Conservation (phyloP, 2,888 invertebrate genomes). For the Papilio demoleus region DNA sequence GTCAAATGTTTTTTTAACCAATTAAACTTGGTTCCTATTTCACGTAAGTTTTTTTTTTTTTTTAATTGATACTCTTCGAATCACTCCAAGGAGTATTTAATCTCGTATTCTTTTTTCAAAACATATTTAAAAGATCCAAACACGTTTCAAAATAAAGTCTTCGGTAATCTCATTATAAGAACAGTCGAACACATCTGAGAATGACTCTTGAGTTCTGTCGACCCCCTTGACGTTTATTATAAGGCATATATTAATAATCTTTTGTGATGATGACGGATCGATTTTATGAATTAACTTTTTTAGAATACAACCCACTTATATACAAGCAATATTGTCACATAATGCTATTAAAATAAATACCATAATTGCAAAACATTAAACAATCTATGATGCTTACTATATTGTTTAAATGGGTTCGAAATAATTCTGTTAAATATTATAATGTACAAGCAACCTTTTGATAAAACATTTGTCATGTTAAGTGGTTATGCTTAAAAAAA, state of each 20-base stretch:
- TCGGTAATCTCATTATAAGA: slow-evolving; percentile 49
- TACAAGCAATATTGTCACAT: slow-evolving; percentile 37
- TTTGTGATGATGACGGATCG: slow-evolving; percentile 69
- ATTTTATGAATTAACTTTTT: slow-evolving; percentile 70
- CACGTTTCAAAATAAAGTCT: slow-evolving; percentile 41
- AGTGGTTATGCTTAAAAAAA: slow-evolving; percentile 7
- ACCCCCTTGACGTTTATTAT: slow-evolving; percentile 53
- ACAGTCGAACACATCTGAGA: slow-evolving; percentile 51
- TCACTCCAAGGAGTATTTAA: slow-evolving; percentile 14
- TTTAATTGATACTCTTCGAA: slow-evolving; percentile 4
- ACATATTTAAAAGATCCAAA: slow-evolving; percentile 26
- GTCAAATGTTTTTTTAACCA: neutral
- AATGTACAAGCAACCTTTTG: slow-evolving; percentile 47
- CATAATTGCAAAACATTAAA: slow-evolving; percentile 25
- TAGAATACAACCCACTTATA: slow-evolving; percentile 41
- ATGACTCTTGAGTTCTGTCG: slow-evolving; percentile 58
- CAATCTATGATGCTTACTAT: neutral
- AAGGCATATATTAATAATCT: slow-evolving; percentile 56
- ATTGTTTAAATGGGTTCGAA: slow-evolving; percentile 54
- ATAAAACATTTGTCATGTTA: slow-evolving; percentile 29
- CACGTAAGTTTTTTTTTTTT: neutral
- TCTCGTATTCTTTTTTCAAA: slow-evolving; percentile 27
- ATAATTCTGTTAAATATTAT: slow-evolving; percentile 72
- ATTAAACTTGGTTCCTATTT: neutral
- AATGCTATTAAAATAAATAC: slow-evolving; percentile 32